Conservation (phyloP, 1,140 invertebrate species). For the Plutomurus gul region DNA sequence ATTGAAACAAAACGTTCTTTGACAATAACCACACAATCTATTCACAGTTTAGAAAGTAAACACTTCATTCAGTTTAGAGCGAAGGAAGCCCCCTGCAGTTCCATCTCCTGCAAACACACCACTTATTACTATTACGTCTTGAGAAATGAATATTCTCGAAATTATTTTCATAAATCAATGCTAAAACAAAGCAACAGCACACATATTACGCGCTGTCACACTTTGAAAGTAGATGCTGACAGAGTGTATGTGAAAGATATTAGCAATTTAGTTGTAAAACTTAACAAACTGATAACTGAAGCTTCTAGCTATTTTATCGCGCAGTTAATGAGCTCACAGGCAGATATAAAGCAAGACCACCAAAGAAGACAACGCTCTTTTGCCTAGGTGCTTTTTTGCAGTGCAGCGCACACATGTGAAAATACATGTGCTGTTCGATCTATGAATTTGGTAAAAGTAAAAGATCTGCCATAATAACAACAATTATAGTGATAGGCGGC, state of each 20-base stretch:
- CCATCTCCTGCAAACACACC: neutral
- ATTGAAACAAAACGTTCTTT: neutral
- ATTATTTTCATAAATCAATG: conserved; percentile 15
- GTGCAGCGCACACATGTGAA: neutral
- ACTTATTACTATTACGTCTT: too few relatives aligned
- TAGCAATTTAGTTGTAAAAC: conserved; percentile 3
- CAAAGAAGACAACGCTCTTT: neutral
- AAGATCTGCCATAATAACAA: too few relatives aligned
- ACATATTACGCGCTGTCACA: neutral
- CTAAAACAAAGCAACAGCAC: neutral
- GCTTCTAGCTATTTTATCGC: neutral
- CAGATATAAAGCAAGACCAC: neutral
- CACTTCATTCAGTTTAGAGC: neutral
- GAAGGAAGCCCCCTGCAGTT: conserved; percentile 14
- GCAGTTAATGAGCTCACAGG: neutral
- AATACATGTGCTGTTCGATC: too few relatives aligned
- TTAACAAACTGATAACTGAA: neutral
- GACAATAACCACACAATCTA: neutral
- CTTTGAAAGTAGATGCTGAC: neutral
- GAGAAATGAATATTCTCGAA: neutral
- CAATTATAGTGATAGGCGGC: too few relatives aligned
- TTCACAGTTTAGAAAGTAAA: conserved; percentile 18
- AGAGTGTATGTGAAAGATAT: neutral
- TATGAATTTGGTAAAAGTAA: too few relatives aligned
- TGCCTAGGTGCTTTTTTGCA: neutral